These are phyloP conservation scores for Bombus confusus DNA, from an alignment of 1,140 invertebrate genomes.

Conservation along the genomic window DNA sequence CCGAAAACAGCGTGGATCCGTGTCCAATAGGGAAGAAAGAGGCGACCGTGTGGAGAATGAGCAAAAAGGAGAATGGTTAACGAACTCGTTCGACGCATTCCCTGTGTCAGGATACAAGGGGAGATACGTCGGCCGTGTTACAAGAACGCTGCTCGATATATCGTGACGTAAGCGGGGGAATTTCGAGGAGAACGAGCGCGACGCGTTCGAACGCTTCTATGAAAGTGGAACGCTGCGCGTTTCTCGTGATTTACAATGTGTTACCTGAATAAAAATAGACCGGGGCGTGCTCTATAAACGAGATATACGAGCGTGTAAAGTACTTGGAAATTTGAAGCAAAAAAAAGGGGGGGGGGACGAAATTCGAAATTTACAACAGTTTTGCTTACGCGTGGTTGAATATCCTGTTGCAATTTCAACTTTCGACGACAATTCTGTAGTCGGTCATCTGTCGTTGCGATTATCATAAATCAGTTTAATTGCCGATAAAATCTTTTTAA, in stretches of 20 bases:
- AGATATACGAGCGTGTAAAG: constrained; percentile 9
- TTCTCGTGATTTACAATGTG: constrained; percentile 40
- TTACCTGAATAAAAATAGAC: constrained; percentile 30
- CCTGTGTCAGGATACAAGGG: constrained; percentile 43
- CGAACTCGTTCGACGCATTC: constrained; percentile 48
- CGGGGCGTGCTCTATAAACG: not conserved
- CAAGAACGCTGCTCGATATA: constrained; percentile 38
- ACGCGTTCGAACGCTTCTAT: constrained; percentile 22
- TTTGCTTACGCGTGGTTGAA: not conserved
- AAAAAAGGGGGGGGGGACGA: not conserved
- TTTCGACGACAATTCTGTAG: not conserved
- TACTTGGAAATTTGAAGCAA: not conserved
- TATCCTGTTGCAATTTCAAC: not conserved
- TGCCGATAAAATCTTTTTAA: not conserved
- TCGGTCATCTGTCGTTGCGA: not conserved
- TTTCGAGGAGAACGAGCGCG: constrained; percentile 28
- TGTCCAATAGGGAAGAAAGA: constrained; percentile 41
- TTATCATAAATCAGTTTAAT: not conserved
- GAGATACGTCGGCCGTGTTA: constrained; percentile 41
- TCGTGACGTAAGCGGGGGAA: constrained; percentile 36
- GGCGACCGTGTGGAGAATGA: not conserved
- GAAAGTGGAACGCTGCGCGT: constrained; percentile 34
- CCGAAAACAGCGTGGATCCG: constrained; percentile 44
- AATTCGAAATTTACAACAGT: not conserved
- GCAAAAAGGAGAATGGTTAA: constrained; percentile 23